Percentiles rank a stretch among this genome's conserved stretches.
Evolutionary conservation across 1,140 invertebrate species (phyloP).

Genomic region (Heliconius congener): DNA sequence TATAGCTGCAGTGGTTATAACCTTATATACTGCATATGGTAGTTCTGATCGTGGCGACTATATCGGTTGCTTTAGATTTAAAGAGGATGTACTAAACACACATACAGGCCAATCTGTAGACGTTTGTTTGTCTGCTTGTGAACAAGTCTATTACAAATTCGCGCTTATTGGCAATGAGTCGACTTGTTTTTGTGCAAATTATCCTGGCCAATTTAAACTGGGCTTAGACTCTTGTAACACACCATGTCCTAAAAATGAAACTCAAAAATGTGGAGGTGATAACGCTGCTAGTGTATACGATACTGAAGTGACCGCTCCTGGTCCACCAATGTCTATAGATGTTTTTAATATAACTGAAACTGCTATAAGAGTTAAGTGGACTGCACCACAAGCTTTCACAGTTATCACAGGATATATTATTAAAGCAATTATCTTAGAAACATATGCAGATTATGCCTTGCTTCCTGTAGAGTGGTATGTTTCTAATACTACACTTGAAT

Average conservation of each 20-base stretch:
- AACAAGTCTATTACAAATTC: conserved; percentile 74
- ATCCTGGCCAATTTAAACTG: conserved; percentile 60
- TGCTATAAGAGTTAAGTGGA: conserved; percentile 78
- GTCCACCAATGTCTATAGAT: conserved; percentile 72
- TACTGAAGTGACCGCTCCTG: conserved; percentile 73
- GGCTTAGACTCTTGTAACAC: conserved; percentile 66
- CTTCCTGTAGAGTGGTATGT: conserved; percentile 77
- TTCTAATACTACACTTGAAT: conserved; percentile 72
- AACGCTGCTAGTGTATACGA: conserved; percentile 81
- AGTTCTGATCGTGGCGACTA: conserved; percentile 65
- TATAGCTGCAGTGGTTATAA: conserved; percentile 37
- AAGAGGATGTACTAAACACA: conserved; percentile 65
- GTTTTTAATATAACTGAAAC: conserved; percentile 80
- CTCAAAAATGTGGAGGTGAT: conserved; percentile 81
- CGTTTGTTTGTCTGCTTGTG: conserved; percentile 72
- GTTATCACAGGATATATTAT: conserved; percentile 78
- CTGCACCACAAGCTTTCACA: conserved; percentile 66
- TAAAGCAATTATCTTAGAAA: conserved; percentile 70
- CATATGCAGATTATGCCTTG: conserved; percentile 68
- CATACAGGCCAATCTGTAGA: conserved; percentile 73
- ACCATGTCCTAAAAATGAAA: conserved; percentile 79
- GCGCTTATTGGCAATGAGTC: conserved; percentile 74
- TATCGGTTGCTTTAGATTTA: conserved; percentile 67
- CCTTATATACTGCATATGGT: conserved; percentile 39
- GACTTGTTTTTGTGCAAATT: conserved; percentile 72